Base-by-base conservation (phyloP, 2,797 vertebrate genomes). In the Buphagus erythrorhynchus region DNA sequence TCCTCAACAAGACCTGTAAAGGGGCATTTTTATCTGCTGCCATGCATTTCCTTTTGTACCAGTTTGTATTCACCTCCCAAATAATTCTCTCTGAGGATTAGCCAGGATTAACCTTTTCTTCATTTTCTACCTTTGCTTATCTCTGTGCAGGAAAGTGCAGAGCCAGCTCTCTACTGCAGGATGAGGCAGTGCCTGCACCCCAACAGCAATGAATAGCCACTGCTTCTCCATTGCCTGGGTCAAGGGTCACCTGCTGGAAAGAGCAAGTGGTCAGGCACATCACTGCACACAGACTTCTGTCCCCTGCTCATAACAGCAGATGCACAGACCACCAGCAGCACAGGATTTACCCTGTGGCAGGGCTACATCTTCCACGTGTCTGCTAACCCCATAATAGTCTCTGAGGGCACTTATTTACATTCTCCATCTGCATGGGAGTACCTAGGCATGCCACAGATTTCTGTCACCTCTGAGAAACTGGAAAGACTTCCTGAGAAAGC, bases 21-120 rank as follows among this genome's bases (percentile, higher is more conserved):
- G 59, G 35, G 0, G 0, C 42, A 36, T 88, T 96, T 94, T 83
- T 16, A 6, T 81, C 55, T 86, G 21, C 73, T 78, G 69, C 66
- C 11, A 1, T 90, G 69, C 66, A 19, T 90, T 88, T 81, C 36
- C 21, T 72, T 72, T 87, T 75, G 13, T 85, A 59, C 65, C 29
- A 11, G 36, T 78, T 86, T 5, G 7, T 69, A 68, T 69, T 91
- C 36, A 28, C 46, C 55, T 91, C 65, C 72, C 65, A 85, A 21
- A 68, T 86, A 77, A 90, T 89, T 85, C 38, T 63, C 10, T 49
- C 36, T 66, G 78, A 87, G 51, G 78, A 75, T 86, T 88, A 92
- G 46, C 54, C 57, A 62, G 78, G 81, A 87, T 92, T 92, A 92
- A 85, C 68, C 68, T 83, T 94, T 83, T 48, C 67, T 40, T 91